These are phyloP conservation scores for Pheosia gnoma DNA, from an alignment of 2,888 invertebrate genomes.

Conservation along the genomic window DNA sequence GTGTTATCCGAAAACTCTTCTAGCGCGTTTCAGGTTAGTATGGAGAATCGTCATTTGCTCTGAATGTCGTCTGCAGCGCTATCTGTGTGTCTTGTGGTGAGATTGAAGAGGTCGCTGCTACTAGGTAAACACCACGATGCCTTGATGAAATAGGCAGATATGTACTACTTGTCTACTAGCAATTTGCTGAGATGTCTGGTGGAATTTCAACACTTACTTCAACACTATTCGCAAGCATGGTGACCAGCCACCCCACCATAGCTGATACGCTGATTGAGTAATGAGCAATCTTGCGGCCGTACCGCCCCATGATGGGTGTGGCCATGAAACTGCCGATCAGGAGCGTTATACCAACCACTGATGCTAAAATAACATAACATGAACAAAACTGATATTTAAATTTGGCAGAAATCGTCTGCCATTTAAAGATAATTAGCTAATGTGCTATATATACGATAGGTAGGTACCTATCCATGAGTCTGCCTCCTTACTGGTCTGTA, in stretches of 20 bases:
- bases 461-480: conserved; percentile 81
- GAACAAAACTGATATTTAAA: neutral
- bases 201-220: neutral
- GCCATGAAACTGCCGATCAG: conserved; percentile 62
- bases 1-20: too few relatives aligned
- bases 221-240: conserved; percentile 65
- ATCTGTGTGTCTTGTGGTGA: too few relatives aligned
- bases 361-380: conserved; percentile 50
- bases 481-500: conserved; percentile 66
- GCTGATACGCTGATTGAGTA: conserved; percentile 72
- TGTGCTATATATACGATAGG: neutral
- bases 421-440: neutral
- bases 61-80: too few relatives aligned
- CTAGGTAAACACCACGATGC: too few relatives aligned
- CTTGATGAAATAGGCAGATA: too few relatives aligned
- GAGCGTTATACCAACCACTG: conserved; percentile 62
- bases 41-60: too few relatives aligned
- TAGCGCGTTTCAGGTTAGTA: too few relatives aligned
- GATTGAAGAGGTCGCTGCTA: too few relatives aligned
- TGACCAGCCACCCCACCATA: conserved; percentile 80
- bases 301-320: conserved; percentile 75
- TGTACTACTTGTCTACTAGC: too few relatives aligned
- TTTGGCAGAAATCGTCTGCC: too few relatives aligned
- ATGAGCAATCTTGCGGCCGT: conserved; percentile 80
- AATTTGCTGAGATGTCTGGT: too few relatives aligned